These are phyloP conservation scores for Pelecanus crispus DNA, from an alignment of 2,113 vertebrate species.

Conservation along the genomic window DNA sequence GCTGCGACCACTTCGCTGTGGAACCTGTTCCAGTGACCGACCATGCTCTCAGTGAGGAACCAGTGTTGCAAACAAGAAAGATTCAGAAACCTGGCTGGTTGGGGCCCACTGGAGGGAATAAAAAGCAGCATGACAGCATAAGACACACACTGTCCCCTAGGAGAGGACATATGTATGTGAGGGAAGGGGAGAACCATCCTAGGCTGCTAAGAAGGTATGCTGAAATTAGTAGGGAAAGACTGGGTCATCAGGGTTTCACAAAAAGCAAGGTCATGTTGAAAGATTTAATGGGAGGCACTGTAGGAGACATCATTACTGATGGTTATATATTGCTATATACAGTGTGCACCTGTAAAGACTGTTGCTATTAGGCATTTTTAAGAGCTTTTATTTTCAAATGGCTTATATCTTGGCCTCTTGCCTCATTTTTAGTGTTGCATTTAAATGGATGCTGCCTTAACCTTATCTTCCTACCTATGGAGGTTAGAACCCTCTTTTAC, in stretches of 20 bases:
- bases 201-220: background rate
- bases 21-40: background rate
- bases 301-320: background rate
- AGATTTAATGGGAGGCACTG: background rate
- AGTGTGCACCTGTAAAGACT: background rate
- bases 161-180: fast-evolving
- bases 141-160: background rate
- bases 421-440: background rate
- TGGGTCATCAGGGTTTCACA: background rate
- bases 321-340: background rate
- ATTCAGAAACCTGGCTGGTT: background rate
- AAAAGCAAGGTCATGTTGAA: background rate
- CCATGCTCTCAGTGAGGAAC: background rate
- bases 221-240: background rate
- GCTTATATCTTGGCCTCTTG: background rate
- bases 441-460: background rate
- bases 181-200: background rate
- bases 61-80: fast-evolving
- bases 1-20: background rate
- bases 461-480: background rate
- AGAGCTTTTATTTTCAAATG: background rate
- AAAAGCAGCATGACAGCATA: background rate
- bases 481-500: background rate
- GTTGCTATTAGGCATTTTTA: background rate
- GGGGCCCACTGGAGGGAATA: background rate